Conservation (phyloP, 2,888 invertebrate species). For the Tinea pellionella region DNA sequence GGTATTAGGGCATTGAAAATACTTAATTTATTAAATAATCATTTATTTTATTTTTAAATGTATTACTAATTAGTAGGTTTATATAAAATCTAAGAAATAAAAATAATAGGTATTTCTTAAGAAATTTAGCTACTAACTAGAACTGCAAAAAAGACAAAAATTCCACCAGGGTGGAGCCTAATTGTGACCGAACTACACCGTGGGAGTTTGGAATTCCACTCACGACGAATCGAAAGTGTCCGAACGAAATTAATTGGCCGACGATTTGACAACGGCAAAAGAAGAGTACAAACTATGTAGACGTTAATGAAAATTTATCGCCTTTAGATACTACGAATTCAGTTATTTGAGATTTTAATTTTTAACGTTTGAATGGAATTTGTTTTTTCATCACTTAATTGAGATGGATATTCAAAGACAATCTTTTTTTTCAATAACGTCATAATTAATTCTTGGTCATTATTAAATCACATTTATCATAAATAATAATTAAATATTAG, state of each 20-base stretch:
- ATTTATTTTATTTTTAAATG: too few relatives aligned
- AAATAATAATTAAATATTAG: too few relatives aligned
- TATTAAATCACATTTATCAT: too few relatives aligned
- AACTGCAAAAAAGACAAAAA: background rate
- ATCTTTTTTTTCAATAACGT: too few relatives aligned
- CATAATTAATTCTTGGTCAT: too few relatives aligned
- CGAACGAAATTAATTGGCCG: slow-evolving; percentile 36
- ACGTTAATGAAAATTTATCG: slow-evolving; percentile 37
- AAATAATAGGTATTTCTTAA: background rate
- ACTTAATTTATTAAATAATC: too few relatives aligned
- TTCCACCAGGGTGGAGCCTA: slow-evolving; percentile 2
- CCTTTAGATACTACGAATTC: background rate
- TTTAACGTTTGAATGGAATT: background rate
- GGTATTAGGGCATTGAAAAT: too few relatives aligned
- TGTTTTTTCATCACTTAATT: background rate
- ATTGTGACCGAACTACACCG: background rate
- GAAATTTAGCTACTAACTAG: background rate
- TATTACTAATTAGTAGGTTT: background rate
- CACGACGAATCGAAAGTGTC: slow-evolving; percentile 40
- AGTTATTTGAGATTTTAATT: background rate
- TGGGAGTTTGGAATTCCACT: slow-evolving; percentile 13
- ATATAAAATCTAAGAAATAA: background rate
- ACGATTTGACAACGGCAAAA: slow-evolving; percentile 34
- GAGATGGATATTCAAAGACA: too few relatives aligned
- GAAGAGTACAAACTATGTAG: slow-evolving; percentile 26